phyloP scores from a whole-genome alignment of 2,888 invertebrate genomes.

The Petrolisthes cinctipes region DNA sequence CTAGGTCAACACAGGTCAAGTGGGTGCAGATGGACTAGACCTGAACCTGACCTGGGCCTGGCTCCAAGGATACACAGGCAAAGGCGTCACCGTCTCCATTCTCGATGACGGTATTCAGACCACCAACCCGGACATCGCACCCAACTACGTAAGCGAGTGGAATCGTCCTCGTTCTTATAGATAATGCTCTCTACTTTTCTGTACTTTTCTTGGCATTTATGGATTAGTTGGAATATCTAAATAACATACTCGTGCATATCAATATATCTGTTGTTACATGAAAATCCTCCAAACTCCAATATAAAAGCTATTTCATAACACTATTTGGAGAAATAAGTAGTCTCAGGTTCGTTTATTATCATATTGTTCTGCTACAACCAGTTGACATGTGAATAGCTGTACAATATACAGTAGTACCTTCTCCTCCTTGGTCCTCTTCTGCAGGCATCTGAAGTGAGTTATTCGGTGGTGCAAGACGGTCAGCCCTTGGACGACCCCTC shows the following conservation, averaged over 20 bases:
- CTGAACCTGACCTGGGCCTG: constrained; percentile 73
- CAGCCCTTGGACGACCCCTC: constrained; percentile 85
- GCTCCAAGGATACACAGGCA: constrained; percentile 77
- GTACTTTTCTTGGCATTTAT: too few species aligned
- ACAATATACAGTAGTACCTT: neutral
- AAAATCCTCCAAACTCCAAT: neutral
- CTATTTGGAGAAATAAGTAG: too few species aligned
- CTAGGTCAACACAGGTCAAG: constrained; percentile 50
- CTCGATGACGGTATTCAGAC: constrained; percentile 91
- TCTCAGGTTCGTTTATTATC: neutral
- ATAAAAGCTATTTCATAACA: too few species aligned
- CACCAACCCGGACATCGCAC: constrained; percentile 83
- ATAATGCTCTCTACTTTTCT: too few species aligned
- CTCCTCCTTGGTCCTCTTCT: constrained; percentile 56
- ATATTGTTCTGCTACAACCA: neutral
- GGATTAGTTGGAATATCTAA: too few species aligned
- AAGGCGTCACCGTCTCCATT: constrained; percentile 83
- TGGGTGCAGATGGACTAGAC: constrained; percentile 71
- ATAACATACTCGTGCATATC: too few species aligned
- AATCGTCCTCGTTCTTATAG: too few species aligned
- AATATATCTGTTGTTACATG: too few species aligned
- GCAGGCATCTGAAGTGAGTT: constrained; percentile 86
- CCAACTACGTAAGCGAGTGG: constrained; percentile 80
- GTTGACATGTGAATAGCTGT: too few species aligned
- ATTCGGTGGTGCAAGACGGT: constrained; percentile 75